Evolutionary conservation across 2,888 invertebrate species (phyloP), one percentile per base, ranked within the genome.

Genomic region (Nomada goodeniana): DNA sequence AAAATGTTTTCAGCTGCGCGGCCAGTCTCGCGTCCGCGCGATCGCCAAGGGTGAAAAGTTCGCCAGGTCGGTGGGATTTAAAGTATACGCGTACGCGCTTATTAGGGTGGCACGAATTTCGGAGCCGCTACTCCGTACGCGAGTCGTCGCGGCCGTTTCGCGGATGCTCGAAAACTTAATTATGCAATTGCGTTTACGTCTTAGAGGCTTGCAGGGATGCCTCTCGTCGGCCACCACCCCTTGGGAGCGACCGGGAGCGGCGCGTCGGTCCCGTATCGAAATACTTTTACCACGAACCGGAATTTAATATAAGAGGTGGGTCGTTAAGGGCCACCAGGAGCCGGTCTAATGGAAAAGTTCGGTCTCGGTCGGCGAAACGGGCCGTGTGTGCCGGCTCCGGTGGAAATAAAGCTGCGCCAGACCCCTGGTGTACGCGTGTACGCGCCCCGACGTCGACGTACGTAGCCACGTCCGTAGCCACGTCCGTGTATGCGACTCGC

Each of bases 111-210:
- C 60, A 18, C 53, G 36, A 60, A 80, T 64, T 59, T 69, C 68
- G 15, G 23, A 23, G 0, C 23, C 23, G 23, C 23, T 23, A 23
- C 23, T 23, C 23, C 23, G 23, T 23, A 23, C 23, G 23, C n/a
- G n/a, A n/a, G n/a, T 23, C 29, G 55, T 73, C 52, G 69, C 47
- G 42, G 60, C 53, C 44, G 50, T 57, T 75, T 64, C 71, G 64
- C 47, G 69, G 79, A 70, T 72, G 75, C 79, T 79, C 64, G 80
- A 75, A 80, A 82, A 83, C 79, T 84, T 79, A 83, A 84, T 83
- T 84, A 84, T 75, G 83, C 83, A 83, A 84, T 82, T 83, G 76
- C 61, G 61, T 84, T 84, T 84, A 76, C 75, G 79, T 83, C 83
- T 57, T 61, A 42, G 69, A 47, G 61, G 71, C 55, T 67, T 55